Evolutionary conservation across 2,888 invertebrate genomes (phyloP).

Genomic region (Latheticus oryzae): DNA sequence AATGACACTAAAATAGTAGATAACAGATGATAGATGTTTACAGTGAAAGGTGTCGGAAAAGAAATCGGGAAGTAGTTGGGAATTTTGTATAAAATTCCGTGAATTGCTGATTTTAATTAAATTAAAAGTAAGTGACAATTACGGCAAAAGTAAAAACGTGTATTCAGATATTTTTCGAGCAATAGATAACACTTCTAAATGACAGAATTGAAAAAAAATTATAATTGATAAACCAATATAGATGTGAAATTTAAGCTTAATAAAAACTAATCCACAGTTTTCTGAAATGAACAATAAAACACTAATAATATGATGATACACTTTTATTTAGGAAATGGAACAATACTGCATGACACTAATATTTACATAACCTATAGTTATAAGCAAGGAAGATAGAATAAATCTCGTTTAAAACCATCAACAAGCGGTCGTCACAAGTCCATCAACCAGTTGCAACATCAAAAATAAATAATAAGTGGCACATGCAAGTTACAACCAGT

Average conservation of each 20-base stretch:
- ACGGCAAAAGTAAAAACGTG: too few species aligned
- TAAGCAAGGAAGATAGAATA: conserved; percentile 25
- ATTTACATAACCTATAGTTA: conserved; percentile 38
- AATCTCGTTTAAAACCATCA: conserved; percentile 23
- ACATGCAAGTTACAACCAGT: conserved; percentile 23
- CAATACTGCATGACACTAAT: conserved; percentile 40
- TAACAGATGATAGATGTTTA: conserved; percentile 7
- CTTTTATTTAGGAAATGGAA: conserved; percentile 30
- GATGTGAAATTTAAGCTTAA: too few species aligned
- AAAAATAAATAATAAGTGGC: conserved; percentile 33
- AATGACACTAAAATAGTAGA: background rate
- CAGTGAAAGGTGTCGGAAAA: conserved; percentile 19
- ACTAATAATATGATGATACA: conserved; percentile 27
- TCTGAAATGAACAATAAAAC: conserved; percentile 5
- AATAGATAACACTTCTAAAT: too few species aligned
- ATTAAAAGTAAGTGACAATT: too few species aligned
- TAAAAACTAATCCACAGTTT: too few species aligned
- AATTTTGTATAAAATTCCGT: background rate
- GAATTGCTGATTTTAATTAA: conserved; percentile 1
- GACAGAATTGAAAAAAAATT: too few species aligned
- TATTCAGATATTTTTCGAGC: too few species aligned
- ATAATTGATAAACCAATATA: too few species aligned
- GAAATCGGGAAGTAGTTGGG: conserved; percentile 10
- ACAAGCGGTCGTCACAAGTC: conserved; percentile 24
- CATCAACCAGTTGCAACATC: conserved; percentile 12